Evolutionary conservation across 2,797 vertebrate species (phyloP), one percentile per base, ranked within the genome.

Genomic region (Diplodus sargus): DNA sequence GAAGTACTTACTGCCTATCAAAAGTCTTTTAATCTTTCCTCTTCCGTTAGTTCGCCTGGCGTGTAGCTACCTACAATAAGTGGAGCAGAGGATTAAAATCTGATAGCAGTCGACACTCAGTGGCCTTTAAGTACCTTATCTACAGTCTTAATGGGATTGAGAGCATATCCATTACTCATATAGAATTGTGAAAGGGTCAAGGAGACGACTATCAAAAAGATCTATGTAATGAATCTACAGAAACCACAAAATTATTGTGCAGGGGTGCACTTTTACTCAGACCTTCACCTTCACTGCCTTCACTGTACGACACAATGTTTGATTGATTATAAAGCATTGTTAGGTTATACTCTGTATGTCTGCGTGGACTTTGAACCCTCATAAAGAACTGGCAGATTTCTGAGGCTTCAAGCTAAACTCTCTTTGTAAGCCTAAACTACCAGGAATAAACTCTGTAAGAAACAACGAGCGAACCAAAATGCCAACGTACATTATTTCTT

Each of bases 81-180:
- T 68, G 53, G 70, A 64, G 80, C 28, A 73, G 68, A 82, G 83
- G 84, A 89, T 90, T 89, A 87, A 78, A 90, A 88, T 87, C 84
- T 82, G 89, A 91, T 87, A 88, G 81, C 75, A 74, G 89, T 75
- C 60, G 73, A 85, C 87, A 81, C 78, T 84, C 76, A 70, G 74
- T 65, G 84, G 84, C 84, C 79, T 89, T 85, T 85, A 88, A 90
- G 84, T 82, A 70, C 83, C 81, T 91, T 91, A 91, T 92, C 90
- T 81, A 34, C 49, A 3, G 72, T 85, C 83, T 87, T 91, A 93
- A 91, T 91, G 83, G 89, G 85, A 88, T 65, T 70, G 81, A 85
- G 84, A 81, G 82, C 79, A 51, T 88, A 90, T 90, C 87, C 80
- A 88, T 90, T 91, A 89, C 87, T 90, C 84, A 83, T 81, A 87